Conservation (phyloP, 1,140 invertebrate species). For the Nasonia vitripennis region DNA sequence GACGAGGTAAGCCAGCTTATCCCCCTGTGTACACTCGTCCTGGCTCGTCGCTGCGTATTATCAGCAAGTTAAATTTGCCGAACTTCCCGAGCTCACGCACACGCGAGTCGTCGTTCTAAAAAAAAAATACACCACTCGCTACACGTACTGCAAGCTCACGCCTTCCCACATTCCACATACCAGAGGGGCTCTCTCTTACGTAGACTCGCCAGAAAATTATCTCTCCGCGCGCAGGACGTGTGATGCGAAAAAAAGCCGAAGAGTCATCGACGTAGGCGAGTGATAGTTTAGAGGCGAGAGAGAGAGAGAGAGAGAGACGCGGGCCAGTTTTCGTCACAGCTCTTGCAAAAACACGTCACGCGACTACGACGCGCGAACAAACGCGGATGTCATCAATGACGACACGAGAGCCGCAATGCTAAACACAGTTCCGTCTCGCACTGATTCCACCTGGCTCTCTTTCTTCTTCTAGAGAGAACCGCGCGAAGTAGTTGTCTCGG, state of each 20-base stretch:
- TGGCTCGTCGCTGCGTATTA: too few relatives aligned
- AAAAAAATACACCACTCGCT: not conserved
- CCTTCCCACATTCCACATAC: too few relatives aligned
- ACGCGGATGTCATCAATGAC: conserved; percentile 34
- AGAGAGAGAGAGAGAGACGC: not conserved
- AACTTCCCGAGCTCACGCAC: not conserved
- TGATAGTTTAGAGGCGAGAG: too few relatives aligned
- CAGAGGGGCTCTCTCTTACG: too few relatives aligned
- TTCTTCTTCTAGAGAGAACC: not conserved
- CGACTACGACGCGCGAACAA: not conserved
- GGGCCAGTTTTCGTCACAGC: conserved; percentile 1
- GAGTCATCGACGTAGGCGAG: not conserved
- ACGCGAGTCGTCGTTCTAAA: not conserved
- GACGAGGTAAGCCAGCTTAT: conserved; percentile 78
- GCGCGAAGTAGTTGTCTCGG: not conserved
- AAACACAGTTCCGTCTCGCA: too few relatives aligned
- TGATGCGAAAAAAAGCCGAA: conserved; percentile 14
- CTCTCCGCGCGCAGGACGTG: too few relatives aligned
- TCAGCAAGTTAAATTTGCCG: not conserved
- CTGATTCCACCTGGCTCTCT: not conserved
- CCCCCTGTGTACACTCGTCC: not conserved
- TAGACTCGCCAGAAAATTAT: too few relatives aligned
- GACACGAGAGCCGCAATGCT: not conserved
- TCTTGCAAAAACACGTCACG: conserved; percentile 4
- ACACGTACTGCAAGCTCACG: too few relatives aligned